phyloP scores from a whole-genome alignment of 2,888 invertebrate genomes.

The Fragum fragum region DNA sequence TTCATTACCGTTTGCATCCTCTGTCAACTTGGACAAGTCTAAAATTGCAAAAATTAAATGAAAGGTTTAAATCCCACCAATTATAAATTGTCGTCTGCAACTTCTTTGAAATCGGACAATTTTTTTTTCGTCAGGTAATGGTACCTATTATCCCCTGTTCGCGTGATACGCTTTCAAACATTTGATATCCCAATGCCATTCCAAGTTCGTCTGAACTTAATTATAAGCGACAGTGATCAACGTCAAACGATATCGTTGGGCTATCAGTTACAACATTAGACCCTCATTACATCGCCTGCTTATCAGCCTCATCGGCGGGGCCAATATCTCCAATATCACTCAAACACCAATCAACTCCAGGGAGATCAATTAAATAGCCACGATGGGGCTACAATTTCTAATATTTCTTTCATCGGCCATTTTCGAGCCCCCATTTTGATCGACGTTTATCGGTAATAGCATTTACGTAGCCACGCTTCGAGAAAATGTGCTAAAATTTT shows the following conservation, averaged over 20 bases:
- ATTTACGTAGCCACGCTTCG: constrained; percentile 24
- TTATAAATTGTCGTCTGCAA: no score
- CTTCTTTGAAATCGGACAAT: no score
- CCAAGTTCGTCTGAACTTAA: constrained; percentile 18
- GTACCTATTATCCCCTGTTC: no score
- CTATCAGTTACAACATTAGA: constrained; percentile 42
- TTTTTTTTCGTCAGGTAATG: neutral
- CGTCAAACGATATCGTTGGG: constrained; percentile 26
- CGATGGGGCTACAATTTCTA: constrained; percentile 67
- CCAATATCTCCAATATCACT: constrained; percentile 26
- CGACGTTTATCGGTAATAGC: constrained; percentile 56
- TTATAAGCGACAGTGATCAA: constrained; percentile 13
- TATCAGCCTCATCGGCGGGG: constrained; percentile 28
- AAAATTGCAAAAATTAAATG: no score
- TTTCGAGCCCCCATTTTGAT: constrained; percentile 40
- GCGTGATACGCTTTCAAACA: no score
- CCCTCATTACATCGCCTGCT: constrained; percentile 36
- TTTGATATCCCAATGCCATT: constrained; percentile 4
- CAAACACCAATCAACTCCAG: constrained; percentile 47
- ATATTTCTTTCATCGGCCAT: constrained; percentile 71
- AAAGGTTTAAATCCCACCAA: no score
- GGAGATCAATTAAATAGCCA: constrained; percentile 69
- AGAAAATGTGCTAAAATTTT: neutral
- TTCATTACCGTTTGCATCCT: no score
- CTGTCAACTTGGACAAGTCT: no score